Percentiles rank a stretch among this genome's conserved stretches.
phyloP scores from a whole-genome alignment of 2,888 invertebrate genomes.

The Drosophila paramelanica region DNA sequence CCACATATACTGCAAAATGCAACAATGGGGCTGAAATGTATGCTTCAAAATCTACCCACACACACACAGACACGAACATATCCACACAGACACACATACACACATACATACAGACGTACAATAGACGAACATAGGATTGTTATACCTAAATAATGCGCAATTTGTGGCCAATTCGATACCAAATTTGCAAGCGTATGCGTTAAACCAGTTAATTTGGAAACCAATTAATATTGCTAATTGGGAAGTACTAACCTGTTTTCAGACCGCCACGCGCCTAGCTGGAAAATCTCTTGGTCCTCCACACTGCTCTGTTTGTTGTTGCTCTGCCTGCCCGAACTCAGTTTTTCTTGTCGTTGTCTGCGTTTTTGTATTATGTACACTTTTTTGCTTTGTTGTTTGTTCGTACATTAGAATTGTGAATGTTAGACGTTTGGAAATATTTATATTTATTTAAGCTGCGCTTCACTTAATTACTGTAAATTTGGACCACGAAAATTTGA shows the following conservation, averaged over 20 bases:
- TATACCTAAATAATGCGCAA: constrained; percentile 73
- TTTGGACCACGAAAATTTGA: constrained; percentile 19
- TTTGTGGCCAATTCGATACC: constrained; percentile 16
- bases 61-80: constrained; percentile 7
- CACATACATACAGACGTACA: constrained; percentile 15
- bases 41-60: constrained; percentile 24
- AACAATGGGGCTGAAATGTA: constrained; percentile 27
- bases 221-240: constrained; percentile 22
- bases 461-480: not conserved
- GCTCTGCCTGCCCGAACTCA: constrained; percentile 41
- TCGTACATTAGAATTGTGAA: constrained; percentile 12
- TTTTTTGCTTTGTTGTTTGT: constrained; percentile 23
- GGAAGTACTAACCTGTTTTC: constrained; percentile 51
- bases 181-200: not conserved
- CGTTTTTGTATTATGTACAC: constrained; percentile 32
- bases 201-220: constrained; percentile 21
- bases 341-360: constrained; percentile 50
- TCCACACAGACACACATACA: constrained; percentile 25
- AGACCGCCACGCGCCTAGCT: constrained; percentile 34
- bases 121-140: constrained; percentile 54
- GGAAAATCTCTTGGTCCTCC: constrained; percentile 16
- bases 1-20: constrained; percentile 6
- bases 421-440: constrained; percentile 7
- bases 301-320: not conserved
- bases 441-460: constrained; percentile 10